phyloP scores from a whole-genome alignment of 2,113 vertebrate genomes.

The Condylura cristata region DNA sequence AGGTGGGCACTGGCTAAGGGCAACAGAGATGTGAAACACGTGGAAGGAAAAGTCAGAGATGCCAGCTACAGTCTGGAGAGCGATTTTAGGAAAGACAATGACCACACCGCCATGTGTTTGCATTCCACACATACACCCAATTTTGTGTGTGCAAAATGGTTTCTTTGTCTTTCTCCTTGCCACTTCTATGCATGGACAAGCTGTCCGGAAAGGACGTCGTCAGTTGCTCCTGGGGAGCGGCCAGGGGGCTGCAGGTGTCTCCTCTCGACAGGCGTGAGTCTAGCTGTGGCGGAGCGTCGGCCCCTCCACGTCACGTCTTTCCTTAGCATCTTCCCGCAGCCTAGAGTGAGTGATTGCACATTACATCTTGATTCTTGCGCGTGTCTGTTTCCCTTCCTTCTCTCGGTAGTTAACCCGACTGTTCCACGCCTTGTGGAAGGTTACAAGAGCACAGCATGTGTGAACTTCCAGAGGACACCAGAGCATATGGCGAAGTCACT shows the following conservation, averaged over 20 bases:
- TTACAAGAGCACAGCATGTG: not conserved
- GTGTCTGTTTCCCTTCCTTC: not conserved
- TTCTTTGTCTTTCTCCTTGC: not conserved
- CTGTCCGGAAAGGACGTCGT: not conserved
- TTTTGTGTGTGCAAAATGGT: not conserved
- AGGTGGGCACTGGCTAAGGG: not conserved
- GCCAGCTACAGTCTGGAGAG: not conserved
- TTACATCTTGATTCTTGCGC: not conserved
- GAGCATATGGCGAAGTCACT: not conserved
- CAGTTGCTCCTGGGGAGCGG: not conserved
- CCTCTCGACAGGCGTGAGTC: not conserved
- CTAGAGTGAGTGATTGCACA: not conserved
- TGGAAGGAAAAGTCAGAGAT: not conserved
- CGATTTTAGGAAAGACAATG: not conserved
- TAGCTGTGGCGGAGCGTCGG: accelerated
- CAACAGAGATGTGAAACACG: not conserved
- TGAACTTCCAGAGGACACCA: not conserved
- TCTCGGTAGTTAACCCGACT: not conserved
- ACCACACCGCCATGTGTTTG: not conserved
- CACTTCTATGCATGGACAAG: not conserved
- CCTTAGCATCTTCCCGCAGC: not conserved
- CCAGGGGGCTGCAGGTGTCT: too few species aligned
- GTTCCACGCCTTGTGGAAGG: not conserved
- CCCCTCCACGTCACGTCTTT: not conserved
- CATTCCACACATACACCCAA: not conserved